Base-by-base conservation (phyloP, 1,140 invertebrate genomes). In the Copidosoma floridanum region DNA sequence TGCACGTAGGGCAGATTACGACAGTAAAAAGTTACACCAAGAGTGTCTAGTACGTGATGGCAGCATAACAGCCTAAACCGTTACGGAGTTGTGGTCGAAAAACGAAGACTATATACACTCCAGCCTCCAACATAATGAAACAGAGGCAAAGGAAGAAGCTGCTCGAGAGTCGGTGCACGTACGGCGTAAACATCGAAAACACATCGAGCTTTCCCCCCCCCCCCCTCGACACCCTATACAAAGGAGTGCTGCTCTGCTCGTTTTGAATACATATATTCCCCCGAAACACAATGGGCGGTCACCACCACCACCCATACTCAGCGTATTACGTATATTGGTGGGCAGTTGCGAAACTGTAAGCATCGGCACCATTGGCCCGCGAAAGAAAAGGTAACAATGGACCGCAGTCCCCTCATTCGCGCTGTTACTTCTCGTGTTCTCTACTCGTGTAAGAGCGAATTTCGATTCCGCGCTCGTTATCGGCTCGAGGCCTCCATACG, bases 251-350 rank as follows among this genome's bases (percentile, higher is more conserved):
- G n/a, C n/a, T n/a, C 56, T 57, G 64, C 65, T 68, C 63, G 66
- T 72, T 72, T 71, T 72, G 66, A 75, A 72, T 73, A 71, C 63
- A 43, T 51, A n/a, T n/a, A n/a, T n/a, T n/a, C 29, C 6, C 21
- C 26, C 23, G 51, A 55, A 62, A 63, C 70, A 71, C 69, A 73
- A 75, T 75, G 67, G 67, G 57, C 26, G 10, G 10, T 35, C 26
- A n/a, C 4, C 8, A 11, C 32, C 46, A 14, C 29, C 57, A 68
- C 64, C 67, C n/a, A n/a, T n/a, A n/a, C n/a, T n/a, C n/a, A n/a
- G n/a, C n/a, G n/a, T n/a, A n/a, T n/a, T 68, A 70, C 12, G 11
- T 58, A 65, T 67, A 65, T 53, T 63, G 63, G 59, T 47, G 57
- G 65, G 67, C 66, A 72, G 63, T 61, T 63, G 67, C 61, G 67